Conservation (phyloP, 1,140 invertebrate species). For the Bombus difficillimus region DNA sequence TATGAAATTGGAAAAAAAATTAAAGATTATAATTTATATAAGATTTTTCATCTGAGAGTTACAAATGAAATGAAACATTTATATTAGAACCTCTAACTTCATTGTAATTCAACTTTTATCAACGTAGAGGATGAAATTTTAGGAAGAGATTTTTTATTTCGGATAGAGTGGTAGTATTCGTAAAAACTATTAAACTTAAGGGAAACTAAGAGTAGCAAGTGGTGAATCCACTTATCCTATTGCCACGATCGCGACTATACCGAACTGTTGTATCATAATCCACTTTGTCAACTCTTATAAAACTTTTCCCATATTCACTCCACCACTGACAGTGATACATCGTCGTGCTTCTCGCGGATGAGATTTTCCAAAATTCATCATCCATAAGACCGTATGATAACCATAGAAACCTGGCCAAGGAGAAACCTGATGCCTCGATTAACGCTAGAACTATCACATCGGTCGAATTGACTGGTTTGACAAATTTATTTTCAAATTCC, state of each 20-base stretch:
- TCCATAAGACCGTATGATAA: background rate
- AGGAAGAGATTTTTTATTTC: background rate
- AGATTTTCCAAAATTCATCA: background rate
- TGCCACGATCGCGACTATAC: background rate
- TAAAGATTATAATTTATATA: background rate
- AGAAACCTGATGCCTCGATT: background rate
- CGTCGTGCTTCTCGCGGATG: background rate
- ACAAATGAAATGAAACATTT: background rate
- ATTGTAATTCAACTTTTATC: background rate
- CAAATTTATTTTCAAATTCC: no score
- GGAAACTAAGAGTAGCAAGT: background rate
- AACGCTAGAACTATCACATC: no score
- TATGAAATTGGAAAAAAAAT: no score
- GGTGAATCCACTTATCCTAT: conserved; percentile 11
- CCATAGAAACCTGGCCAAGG: no score
- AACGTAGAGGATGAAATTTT: no score
- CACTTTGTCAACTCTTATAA: conserved; percentile 14
- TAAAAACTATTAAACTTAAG: background rate
- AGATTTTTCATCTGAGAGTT: background rate
- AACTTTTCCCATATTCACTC: conserved; percentile 37
- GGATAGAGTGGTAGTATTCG: background rate
- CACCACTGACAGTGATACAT: background rate
- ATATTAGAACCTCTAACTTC: background rate
- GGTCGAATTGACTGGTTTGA: no score
- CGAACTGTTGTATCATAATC: conserved; percentile 11